Conservation (phyloP, 2,113 vertebrate genomes). For the Barbus barbus region DNA sequence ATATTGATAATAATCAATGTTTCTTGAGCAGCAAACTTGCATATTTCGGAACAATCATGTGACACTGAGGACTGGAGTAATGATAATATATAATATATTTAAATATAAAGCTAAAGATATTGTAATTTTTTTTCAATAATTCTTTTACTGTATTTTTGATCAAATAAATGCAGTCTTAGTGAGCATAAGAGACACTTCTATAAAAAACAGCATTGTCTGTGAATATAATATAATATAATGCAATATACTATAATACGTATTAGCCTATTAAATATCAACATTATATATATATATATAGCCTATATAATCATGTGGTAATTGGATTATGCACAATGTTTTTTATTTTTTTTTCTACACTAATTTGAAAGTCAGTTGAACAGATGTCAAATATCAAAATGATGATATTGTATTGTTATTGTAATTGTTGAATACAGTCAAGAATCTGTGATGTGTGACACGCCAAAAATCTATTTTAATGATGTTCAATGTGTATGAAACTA, state of each 20-base stretch:
- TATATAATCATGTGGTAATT: neutral
- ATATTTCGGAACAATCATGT: neutral
- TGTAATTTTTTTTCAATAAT: neutral
- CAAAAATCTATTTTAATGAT: neutral
- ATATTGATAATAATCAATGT: neutral
- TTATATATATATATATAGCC: too few relatives aligned
- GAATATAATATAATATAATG: too few relatives aligned
- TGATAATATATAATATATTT: too few relatives aligned
- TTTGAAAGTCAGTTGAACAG: neutral
- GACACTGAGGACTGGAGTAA: neutral
- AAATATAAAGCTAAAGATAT: too few relatives aligned
- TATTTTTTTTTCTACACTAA: neutral
- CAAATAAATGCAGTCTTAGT: neutral
- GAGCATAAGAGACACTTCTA: too few relatives aligned
- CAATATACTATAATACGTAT: too few relatives aligned
- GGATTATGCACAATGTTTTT: neutral
- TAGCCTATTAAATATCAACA: too few relatives aligned
- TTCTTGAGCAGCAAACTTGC: neutral
- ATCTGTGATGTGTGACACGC: neutral
- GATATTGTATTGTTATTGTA: neutral
- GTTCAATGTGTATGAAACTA: neutral
- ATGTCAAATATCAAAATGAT: neutral
- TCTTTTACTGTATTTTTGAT: neutral
- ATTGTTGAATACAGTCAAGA: neutral
- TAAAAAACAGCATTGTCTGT: too few relatives aligned